Evolutionary conservation across 2,113 vertebrate species (phyloP), one percentile per base, ranked within the genome.

Genomic region (Martes martes): DNA sequence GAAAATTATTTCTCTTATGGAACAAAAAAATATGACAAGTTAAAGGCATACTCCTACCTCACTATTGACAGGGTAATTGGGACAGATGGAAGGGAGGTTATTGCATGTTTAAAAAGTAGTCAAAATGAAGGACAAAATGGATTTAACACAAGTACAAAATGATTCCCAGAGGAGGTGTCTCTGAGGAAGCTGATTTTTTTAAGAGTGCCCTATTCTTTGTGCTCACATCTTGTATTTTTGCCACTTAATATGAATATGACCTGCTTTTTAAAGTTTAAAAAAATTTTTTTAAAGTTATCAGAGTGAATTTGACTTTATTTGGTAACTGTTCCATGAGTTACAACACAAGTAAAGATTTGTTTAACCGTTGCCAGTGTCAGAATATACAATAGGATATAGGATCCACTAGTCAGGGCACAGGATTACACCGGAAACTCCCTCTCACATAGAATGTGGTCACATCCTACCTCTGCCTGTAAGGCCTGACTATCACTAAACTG

Each of bases 1-100:
- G 73, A 76, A 86, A 95, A 95, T 73, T 57, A 57, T 26, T 93
- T 92, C 93, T 73, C 61, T 94, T 69, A 76, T 76, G 47, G 31
- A 65, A 83, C 50, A 93, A 93, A 67, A 67, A 95, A 47, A 15
- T 84, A 10, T 33, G 55, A 14, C 71, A 89, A 42, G 26, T 84
- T 88, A 79, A 76, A 91, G 14, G 18, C 14, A 4, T 8, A 57
- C 10, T 78, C 23, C 21, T 69, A 5, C 24, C 55, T 86, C 39
- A 45, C n/a, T 67, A 24, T 55, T 71, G 45, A 26, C 67, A 16
- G 73, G n/a, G 36, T 39, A 18, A 36, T 61, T 83, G 82, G 65
- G 42, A 5, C 88, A 87, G 28, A 67, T 67, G 18, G 57, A 69
- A 69, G 24, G 80, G 33, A 93, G 16, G 71, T 69, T 11, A 61